phyloP scores from a whole-genome alignment of 2,113 vertebrate genomes.

The Capra hircus region DNA sequence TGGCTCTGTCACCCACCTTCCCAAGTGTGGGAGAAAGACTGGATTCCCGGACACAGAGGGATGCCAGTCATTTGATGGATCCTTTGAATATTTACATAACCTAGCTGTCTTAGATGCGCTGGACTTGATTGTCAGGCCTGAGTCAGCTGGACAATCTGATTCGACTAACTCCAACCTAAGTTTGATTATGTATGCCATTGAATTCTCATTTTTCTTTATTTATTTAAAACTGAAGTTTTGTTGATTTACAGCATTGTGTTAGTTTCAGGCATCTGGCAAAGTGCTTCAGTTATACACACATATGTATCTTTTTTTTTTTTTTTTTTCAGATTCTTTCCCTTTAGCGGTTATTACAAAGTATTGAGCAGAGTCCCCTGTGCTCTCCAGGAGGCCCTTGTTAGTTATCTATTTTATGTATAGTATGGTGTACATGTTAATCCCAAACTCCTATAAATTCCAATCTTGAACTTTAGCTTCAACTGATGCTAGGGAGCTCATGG shows the following conservation, averaged over 20 bases:
- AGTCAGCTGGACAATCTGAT: neutral
- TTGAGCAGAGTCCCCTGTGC: neutral
- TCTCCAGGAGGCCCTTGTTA: neutral
- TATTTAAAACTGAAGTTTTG: neutral
- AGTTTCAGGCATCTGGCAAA: neutral
- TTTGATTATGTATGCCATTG: neutral
- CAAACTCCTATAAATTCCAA: neutral
- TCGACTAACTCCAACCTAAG: neutral
- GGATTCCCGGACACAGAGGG: neutral
- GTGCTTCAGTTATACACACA: neutral
- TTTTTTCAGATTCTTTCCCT: neutral
- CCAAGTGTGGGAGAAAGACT: neutral
- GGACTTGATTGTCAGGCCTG: neutral
- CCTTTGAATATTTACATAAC: neutral
- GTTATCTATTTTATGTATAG: neutral
- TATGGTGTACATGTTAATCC: neutral
- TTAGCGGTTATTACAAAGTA: too few relatives aligned
- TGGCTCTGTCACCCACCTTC: neutral
- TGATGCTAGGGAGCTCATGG: neutral
- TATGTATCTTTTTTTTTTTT: neutral
- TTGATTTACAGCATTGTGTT: neutral
- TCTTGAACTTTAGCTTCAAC: neutral
- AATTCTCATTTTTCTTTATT: neutral
- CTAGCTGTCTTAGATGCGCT: neutral
- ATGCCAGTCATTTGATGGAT: neutral